Conservation (phyloP, 2,888 invertebrate genomes). For the Hirtodrosophila cameraria region DNA sequence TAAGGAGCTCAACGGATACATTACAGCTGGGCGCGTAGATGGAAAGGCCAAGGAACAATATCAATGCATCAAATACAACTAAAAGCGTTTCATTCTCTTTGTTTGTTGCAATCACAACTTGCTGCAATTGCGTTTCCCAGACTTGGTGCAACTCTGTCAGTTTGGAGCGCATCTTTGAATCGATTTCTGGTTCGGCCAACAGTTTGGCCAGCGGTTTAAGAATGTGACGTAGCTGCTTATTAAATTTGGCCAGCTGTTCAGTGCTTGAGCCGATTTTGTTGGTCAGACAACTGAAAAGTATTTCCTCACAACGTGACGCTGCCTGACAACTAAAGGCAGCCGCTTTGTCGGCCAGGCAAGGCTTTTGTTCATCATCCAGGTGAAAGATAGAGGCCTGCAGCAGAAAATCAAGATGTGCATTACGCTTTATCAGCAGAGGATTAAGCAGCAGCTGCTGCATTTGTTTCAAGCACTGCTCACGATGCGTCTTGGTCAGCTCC, state of each 20-base stretch:
- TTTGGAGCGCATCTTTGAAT: constrained; percentile 27
- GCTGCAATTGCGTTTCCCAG: constrained; percentile 38
- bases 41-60: constrained; percentile 47
- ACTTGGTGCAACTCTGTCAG: not conserved
- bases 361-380: constrained; percentile 27
- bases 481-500: constrained; percentile 3
- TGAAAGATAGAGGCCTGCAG: constrained; percentile 31
- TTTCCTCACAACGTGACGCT: constrained; percentile 47
- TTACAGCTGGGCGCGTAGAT: constrained; percentile 21
- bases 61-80: constrained; percentile 43
- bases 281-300: constrained; percentile 37
- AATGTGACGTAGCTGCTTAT: constrained; percentile 11
- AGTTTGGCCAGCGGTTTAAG: constrained; percentile 12
- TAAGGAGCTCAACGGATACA: constrained; percentile 12
- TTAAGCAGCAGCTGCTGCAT: constrained; percentile 43
- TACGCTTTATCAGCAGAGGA: constrained; percentile 11
- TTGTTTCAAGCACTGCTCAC: constrained; percentile 43
- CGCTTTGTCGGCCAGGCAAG: constrained; percentile 33
- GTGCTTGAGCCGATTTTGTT: constrained; percentile 10
- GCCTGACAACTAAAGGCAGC: constrained; percentile 45
- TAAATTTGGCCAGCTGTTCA: constrained; percentile 1
- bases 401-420: constrained; percentile 24
- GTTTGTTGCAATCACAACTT: not conserved
- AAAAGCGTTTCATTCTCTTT: not conserved
- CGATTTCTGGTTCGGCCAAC: constrained; percentile 5